Evolutionary conservation across 2,113 vertebrate species (phyloP), one percentile per base, ranked within the genome.

Genomic region (Lagopus muta): DNA sequence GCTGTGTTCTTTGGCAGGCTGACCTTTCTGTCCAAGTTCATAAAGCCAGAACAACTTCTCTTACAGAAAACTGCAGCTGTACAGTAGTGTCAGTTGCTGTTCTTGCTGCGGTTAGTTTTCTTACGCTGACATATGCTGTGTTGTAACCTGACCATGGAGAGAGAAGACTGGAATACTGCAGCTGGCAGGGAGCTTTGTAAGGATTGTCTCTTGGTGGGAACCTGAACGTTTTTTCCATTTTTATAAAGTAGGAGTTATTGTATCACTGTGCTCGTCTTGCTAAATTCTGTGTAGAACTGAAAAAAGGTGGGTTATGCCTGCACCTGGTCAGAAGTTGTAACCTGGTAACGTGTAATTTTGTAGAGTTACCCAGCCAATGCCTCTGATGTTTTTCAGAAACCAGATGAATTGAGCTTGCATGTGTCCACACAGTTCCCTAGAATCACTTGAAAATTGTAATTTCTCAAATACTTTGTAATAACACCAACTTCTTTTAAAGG

Each of bases 21-120:
- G 72, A 55, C 28, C 34, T 50, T 47, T 1, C 11, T n/a, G 4
- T 86, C 13, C 8, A 22, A 58, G 28, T 27, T 80, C 1, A 8
- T n/a, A 1, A 55, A 70, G n/a, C 11, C 32, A 24, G 12, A 82
- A 6, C 6, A 11, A 3, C 2, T 0, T 45, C 64, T 27, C 38
- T 61, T 0, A 3, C 11, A 17, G 11, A 22, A 13, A 73, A 14
- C 1, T 4, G 58, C 5, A 6, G 2, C 27, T 40, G 1, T 1
- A 5, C 55, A 22, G 64, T 0, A 55, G 48, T 10, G 2, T 12
- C 3, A 28, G 40, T 10, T 65, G 42, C 50, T 2, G 0, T 17
- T 55, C 14, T 61, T 15, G 0, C 10, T 5, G 7, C 74, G 69
- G 7, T 27, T 36, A 16, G 36, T 4, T 58, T 34, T 20, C 10